Evolutionary conservation across 2,888 invertebrate species (phyloP).

Genomic region (Erebia epiphron): DNA sequence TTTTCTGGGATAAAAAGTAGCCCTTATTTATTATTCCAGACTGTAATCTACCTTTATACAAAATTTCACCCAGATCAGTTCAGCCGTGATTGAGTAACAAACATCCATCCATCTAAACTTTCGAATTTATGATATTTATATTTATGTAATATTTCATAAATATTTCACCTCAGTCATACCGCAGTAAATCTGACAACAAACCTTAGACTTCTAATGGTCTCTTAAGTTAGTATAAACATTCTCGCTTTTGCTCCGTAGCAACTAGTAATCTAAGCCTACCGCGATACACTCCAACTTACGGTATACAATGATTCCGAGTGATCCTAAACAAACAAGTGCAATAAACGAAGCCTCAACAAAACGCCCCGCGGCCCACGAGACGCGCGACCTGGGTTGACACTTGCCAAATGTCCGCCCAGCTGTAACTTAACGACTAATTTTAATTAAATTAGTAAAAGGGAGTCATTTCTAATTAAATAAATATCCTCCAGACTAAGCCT

Average conservation of each 20-base stretch:
- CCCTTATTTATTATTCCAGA: too few relatives aligned
- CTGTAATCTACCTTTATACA: too few relatives aligned
- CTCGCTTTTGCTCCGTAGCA: background rate
- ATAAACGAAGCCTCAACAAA: slow-evolving; percentile 10
- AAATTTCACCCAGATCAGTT: too few relatives aligned
- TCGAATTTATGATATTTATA: too few relatives aligned
- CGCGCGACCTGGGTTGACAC: background rate
- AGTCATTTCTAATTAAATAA: background rate
- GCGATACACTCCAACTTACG: background rate
- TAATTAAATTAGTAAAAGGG: slow-evolving; percentile 13
- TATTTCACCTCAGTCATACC: too few relatives aligned
- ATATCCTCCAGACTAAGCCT: too few relatives aligned
- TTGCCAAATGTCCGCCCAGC: background rate
- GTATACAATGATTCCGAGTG: slow-evolving; percentile 5
- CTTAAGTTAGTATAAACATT: background rate
- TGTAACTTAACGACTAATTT: slow-evolving; percentile 7
- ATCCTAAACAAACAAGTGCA: slow-evolving; percentile 18
- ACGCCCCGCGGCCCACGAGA: slow-evolving; percentile 10
- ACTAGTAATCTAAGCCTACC: background rate
- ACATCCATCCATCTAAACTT: too few relatives aligned
- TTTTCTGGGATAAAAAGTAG: too few relatives aligned
- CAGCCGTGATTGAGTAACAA: too few relatives aligned
- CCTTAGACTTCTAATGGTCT: too few relatives aligned
- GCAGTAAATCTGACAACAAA: too few relatives aligned
- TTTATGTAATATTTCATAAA: too few relatives aligned